These are phyloP conservation scores for Chloroceryle inda DNA, from an alignment of 2,797 vertebrate species.

Conservation along the genomic window DNA sequence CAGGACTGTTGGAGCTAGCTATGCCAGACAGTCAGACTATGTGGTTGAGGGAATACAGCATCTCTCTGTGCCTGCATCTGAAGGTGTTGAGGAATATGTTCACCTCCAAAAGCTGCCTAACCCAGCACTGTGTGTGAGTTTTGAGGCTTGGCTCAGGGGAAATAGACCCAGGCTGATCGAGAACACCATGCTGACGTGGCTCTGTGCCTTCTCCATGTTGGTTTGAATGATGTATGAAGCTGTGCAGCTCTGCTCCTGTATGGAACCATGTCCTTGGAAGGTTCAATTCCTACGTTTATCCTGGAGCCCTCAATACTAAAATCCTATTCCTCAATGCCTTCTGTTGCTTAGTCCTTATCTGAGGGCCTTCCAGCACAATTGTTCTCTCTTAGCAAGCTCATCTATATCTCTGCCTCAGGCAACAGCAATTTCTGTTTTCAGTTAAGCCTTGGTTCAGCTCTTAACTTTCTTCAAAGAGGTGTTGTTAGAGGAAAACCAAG, in stretches of 20 bases:
- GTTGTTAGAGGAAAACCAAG: neutral
- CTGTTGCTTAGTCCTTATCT: neutral
- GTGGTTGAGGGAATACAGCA: accelerated
- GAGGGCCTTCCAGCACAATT: neutral
- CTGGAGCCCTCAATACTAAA: neutral
- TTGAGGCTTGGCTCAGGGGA: neutral
- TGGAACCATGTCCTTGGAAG: neutral
- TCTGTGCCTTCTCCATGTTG: neutral
- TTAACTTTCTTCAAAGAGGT: accelerated
- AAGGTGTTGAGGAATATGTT: neutral
- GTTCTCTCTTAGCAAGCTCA: neutral
- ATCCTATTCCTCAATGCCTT: neutral
- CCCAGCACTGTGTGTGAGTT: neutral
- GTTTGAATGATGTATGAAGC: neutral
- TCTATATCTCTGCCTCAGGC: neutral
- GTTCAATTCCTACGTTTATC: neutral
- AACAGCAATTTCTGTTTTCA: neutral
- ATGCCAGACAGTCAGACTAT: neutral
- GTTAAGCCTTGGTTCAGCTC: neutral
- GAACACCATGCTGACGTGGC: accelerated
- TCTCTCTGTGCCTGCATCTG: neutral
- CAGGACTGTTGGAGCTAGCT: neutral
- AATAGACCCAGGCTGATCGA: neutral
- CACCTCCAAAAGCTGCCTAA: neutral
- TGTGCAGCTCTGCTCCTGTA: neutral